A percentile compares a stretch with the other conserved stretches of the same genome.
Evolutionary conservation across 2,888 invertebrate genomes (phyloP).

Genomic region (Rhimphoctona megacephalus): DNA sequence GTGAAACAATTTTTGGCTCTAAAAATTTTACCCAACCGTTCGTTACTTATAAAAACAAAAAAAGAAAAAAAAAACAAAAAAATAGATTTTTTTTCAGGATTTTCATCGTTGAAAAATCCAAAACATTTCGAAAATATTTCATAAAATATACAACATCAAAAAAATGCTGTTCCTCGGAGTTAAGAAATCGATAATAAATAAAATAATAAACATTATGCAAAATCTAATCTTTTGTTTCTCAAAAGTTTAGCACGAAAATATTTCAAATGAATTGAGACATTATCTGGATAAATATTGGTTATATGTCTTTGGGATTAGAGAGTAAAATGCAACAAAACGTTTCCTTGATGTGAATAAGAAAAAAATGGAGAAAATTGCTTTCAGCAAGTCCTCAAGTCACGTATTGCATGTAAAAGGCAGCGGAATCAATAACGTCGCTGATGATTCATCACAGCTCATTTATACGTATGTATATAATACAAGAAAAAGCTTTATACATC

Average conservation of each 20-base stretch:
- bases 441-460: constrained; percentile 58
- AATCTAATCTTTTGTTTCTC: neutral
- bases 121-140: neutral
- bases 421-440: constrained; percentile 65
- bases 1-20: constrained; percentile 10
- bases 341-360: neutral
- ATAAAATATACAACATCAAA: neutral
- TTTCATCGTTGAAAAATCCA: neutral
- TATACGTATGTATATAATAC: constrained; percentile 21
- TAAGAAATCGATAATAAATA: neutral
- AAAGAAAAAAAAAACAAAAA: neutral
- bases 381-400: constrained; percentile 62
- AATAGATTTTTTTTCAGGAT: neutral
- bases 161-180: neutral
- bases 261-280: constrained; percentile 37
- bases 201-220: neutral
- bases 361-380: constrained; percentile 55
- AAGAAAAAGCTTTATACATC: neutral
- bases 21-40: neutral
- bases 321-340: constrained; percentile 30
- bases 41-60: neutral
- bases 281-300: constrained; percentile 43
- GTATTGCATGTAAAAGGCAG: constrained; percentile 66
- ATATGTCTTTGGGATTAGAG: constrained; percentile 41
- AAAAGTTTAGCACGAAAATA: constrained; percentile 17